phyloP scores from a whole-genome alignment of 2,113 vertebrate genomes.

The Saimiri boliviensis region DNA sequence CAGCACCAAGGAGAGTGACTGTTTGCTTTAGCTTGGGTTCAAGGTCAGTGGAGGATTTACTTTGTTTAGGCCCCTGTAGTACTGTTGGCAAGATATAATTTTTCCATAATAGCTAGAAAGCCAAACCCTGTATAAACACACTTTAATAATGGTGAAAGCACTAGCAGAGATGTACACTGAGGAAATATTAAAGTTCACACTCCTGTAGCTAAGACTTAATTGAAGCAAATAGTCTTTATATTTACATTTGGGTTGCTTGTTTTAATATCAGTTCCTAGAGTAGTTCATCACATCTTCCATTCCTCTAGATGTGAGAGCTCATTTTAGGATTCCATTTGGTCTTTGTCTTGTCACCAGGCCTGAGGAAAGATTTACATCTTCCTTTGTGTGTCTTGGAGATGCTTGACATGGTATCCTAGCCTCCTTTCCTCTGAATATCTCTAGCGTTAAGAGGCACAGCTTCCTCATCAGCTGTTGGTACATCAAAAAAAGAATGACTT shows the following conservation, averaged over 20 bases:
- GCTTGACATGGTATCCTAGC: not conserved
- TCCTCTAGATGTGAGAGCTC: not conserved
- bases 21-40: slow-evolving; percentile 60
- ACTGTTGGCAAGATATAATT: slow-evolving; percentile 72
- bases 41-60: slow-evolving; percentile 67
- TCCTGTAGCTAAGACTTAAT: slow-evolving; percentile 71
- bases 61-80: slow-evolving; percentile 63
- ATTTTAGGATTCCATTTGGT: not conserved
- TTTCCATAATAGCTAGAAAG: slow-evolving; percentile 73
- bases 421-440: not conserved
- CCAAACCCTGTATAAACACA: slow-evolving; percentile 68
- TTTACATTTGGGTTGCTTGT: slow-evolving; percentile 75
- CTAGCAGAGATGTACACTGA: slow-evolving; percentile 47
- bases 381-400: slow-evolving; percentile 39
- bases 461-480: slow-evolving; percentile 53
- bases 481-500: not conserved
- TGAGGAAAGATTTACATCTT: slow-evolving; percentile 28
- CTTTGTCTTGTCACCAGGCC: slow-evolving; percentile 40
- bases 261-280: slow-evolving; percentile 46
- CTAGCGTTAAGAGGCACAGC: not conserved
- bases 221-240: slow-evolving; percentile 70
- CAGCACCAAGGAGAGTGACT: slow-evolving; percentile 65
- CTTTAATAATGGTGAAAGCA: slow-evolving; percentile 73
- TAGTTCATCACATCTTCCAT: slow-evolving; percentile 20
- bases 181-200: slow-evolving; percentile 73